A percentile compares a stretch with the other conserved stretches of the same genome.
phyloP scores from a whole-genome alignment of 2,797 vertebrate genomes.

The Brachymystax lenok region DNA sequence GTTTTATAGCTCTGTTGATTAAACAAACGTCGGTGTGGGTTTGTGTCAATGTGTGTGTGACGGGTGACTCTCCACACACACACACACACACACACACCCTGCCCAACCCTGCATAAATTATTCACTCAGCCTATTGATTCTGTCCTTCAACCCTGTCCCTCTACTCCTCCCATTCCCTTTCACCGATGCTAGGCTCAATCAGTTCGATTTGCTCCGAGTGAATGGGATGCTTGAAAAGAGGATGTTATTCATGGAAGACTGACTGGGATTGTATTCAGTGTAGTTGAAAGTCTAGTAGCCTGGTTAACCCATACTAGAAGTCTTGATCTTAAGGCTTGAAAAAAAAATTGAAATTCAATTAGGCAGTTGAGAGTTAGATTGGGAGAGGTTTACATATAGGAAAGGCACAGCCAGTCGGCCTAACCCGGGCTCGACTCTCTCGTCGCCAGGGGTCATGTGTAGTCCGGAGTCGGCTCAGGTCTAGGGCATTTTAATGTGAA shows the following conservation, averaged over 20 bases:
- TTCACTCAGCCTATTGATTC: conserved; percentile 65
- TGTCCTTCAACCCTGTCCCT: conserved; percentile 27
- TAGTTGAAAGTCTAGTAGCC: neutral
- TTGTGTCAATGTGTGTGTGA: neutral
- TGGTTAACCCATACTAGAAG: neutral
- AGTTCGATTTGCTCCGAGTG: conserved; percentile 49
- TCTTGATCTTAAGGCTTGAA: neutral
- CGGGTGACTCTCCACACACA: neutral
- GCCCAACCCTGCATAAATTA: conserved; percentile 64
- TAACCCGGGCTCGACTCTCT: neutral
- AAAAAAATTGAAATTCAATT: no score
- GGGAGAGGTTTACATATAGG: neutral
- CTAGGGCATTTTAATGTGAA: neutral
- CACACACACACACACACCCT: neutral
- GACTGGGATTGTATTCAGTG: conserved; percentile 34
- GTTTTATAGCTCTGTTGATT: no score
- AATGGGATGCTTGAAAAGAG: conserved; percentile 51
- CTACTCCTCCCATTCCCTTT: conserved; percentile 45
- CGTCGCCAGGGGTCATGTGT: neutral
- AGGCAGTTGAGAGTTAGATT: neutral
- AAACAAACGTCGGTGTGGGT: no score
- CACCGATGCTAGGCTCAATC: conserved; percentile 61
- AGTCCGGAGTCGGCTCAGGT: neutral
- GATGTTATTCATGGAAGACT: conserved; percentile 49
- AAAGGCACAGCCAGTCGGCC: neutral